Evolutionary conservation across 2,888 invertebrate genomes (phyloP).

Genomic region (Rhodophaea formosa): DNA sequence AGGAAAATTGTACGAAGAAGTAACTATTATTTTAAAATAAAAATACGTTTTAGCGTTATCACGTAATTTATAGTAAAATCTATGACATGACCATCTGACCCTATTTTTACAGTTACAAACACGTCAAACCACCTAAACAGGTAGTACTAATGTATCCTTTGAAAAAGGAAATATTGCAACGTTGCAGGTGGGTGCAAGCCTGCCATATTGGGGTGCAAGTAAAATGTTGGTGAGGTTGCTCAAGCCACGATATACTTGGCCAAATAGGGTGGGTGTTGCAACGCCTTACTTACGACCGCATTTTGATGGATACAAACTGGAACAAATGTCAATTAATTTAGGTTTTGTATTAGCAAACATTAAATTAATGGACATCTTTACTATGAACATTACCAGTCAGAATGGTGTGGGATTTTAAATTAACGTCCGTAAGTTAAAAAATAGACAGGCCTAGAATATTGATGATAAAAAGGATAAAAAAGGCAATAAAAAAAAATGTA

Average conservation of each 20-base stretch:
- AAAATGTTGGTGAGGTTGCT: background rate
- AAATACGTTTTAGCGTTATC: too few relatives aligned
- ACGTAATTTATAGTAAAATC: background rate
- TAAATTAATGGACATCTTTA: background rate
- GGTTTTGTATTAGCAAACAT: background rate
- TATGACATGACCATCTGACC: background rate
- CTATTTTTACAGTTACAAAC: background rate
- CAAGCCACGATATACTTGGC: conserved; percentile 5
- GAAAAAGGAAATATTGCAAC: conserved; percentile 11
- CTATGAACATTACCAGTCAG: too few relatives aligned
- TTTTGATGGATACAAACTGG: background rate
- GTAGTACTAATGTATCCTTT: background rate
- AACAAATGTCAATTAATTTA: background rate
- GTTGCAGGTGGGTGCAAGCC: conserved; percentile 5
- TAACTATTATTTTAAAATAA: too few relatives aligned
- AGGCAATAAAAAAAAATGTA: too few relatives aligned
- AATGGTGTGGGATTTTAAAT: too few relatives aligned
- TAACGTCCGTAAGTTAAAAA: too few relatives aligned
- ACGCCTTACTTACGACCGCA: background rate
- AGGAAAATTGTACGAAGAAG: too few relatives aligned
- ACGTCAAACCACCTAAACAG: background rate
- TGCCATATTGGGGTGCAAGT: conserved; percentile 10
- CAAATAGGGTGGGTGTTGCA: conserved; percentile 11
- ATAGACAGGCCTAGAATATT: too few relatives aligned
- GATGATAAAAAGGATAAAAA: too few relatives aligned